phyloP scores from a whole-genome alignment of 2,888 invertebrate species.

The Parnassius apollo region DNA sequence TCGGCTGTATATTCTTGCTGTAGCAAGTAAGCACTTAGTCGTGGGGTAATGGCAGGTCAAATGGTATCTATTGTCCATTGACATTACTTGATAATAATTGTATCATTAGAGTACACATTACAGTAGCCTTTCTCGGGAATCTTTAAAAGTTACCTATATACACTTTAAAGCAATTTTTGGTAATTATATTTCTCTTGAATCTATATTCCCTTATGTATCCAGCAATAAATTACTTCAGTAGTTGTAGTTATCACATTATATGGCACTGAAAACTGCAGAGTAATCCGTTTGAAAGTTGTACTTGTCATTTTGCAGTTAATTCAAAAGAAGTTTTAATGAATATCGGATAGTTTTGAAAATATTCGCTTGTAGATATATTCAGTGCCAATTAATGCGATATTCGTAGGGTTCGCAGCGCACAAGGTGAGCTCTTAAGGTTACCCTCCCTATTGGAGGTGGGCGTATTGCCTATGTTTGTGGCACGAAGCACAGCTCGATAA shows the following conservation, averaged over 20 bases:
- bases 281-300: constrained; percentile 13
- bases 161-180: constrained; percentile 77
- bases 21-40: constrained; percentile 74
- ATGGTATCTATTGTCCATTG: constrained; percentile 81
- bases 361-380: constrained; percentile 37
- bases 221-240: constrained; percentile 80
- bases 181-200: constrained; percentile 80
- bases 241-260: constrained; percentile 69
- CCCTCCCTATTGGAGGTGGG: constrained; percentile 81
- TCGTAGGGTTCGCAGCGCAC: constrained; percentile 79
- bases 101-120: constrained; percentile 81
- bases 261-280: constrained; percentile 49
- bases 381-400: constrained; percentile 58
- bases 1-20: constrained; percentile 75
- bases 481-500: constrained; percentile 76
- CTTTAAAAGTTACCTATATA: constrained; percentile 80
- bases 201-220: constrained; percentile 80
- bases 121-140: constrained; percentile 80
- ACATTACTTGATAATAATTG: constrained; percentile 80
- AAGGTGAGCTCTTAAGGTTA: constrained; percentile 78
- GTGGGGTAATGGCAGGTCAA: constrained; percentile 74
- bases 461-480: constrained; percentile 78
- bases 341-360: constrained; percentile 21
- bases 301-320: constrained; percentile 17
- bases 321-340: constrained; percentile 8